Base-by-base conservation (phyloP, 2,797 vertebrate genomes). In the Sciurus carolinensis region DNA sequence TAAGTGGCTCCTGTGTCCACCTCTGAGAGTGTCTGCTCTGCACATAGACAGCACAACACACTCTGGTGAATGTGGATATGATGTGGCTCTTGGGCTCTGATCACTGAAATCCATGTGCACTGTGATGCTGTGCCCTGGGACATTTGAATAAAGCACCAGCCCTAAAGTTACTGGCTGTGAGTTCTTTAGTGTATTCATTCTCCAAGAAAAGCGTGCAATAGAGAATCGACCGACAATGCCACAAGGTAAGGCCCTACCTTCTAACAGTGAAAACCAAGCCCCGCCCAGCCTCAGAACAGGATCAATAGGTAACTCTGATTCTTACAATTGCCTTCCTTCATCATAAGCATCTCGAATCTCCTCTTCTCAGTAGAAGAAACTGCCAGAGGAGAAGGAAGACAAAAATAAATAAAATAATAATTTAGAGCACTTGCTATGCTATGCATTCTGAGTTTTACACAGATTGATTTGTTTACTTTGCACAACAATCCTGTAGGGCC, bases 281-380 rank as follows among this genome's bases (percentile, higher is more conserved):
- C 33, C 7, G 44, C 50, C 20, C 39, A 52, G 54, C n/a, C 91
- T 87, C 17, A 42, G 11, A 90, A 30, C 14, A 2, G 5, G 20
- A 86, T 83, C 8, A 5, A 39, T n/a, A 52, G 3, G 4, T 54
- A 90, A 10, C 7, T 86, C 30, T 42, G 28, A 17, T 75, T 75
- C 24, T 87, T 72, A 50, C 75, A 64, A 33, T 87, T 36, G 3
- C 10, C 15, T 72, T 80, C 10, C 13, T 76, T 71, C 17, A 0
- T 52, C 62, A 54, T 4, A 85, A 22, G 10, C 15, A 50, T 17
- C 91, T 83, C 88, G 26, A 54, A 71, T 94, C 11, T 2, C 17
- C 33, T 5, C 50, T 95, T 93, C 84, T 50, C 47, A 28, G 24
- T 11, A 76, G 8, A 57, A 87, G 33, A 91, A 94, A 76, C 18